These are phyloP conservation scores for Pharmacophagus antenor DNA, from an alignment of 2,888 invertebrate genomes.

Conservation along the genomic window DNA sequence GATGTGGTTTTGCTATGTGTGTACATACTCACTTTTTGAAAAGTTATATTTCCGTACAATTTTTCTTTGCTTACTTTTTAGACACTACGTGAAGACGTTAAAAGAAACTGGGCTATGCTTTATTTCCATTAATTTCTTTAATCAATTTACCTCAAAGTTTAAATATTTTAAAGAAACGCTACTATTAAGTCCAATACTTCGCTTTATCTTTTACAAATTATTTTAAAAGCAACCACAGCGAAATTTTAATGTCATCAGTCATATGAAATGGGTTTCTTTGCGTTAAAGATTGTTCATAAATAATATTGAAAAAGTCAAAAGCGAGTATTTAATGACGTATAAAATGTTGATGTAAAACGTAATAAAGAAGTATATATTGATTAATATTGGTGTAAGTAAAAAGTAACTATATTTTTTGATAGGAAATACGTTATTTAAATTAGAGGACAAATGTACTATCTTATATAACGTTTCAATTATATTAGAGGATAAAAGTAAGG, in stretches of 20 bases:
- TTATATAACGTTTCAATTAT: background rate
- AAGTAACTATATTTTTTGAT: too few relatives aligned
- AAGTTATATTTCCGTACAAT: background rate
- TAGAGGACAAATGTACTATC: background rate
- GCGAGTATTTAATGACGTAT: too few relatives aligned
- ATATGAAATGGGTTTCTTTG: too few relatives aligned
- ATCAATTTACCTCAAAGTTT: background rate
- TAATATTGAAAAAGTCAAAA: too few relatives aligned
- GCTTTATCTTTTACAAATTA: background rate
- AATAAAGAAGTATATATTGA: background rate
- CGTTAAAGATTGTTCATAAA: too few relatives aligned
- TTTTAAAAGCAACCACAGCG: too few relatives aligned
- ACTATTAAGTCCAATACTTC: background rate
- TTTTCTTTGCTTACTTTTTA: background rate
- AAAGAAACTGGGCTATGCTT: background rate
- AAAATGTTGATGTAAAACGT: background rate
- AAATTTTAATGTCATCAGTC: too few relatives aligned
- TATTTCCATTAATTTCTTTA: background rate
- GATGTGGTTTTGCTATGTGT: too few relatives aligned
- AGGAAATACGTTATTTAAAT: too few relatives aligned
- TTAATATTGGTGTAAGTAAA: too few relatives aligned
- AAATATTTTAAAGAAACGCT: background rate
- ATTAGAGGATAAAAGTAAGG: background rate
- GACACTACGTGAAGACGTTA: background rate
- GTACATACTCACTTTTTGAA: too few relatives aligned